Evolutionary conservation across 2,888 invertebrate genomes (phyloP).

Genomic region (Calliphora vomitoria): DNA sequence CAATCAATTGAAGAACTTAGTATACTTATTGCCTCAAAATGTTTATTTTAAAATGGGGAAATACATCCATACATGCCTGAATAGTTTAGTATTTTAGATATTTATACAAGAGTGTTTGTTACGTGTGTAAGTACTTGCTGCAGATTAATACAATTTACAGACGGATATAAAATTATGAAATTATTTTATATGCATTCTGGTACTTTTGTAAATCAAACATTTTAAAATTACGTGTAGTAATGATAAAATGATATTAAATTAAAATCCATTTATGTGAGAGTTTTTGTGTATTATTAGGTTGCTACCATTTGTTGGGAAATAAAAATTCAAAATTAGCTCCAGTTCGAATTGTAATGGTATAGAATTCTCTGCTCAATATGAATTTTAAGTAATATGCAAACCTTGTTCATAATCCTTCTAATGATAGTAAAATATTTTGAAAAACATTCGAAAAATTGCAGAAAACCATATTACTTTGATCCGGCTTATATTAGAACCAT

Average conservation of each 20-base stretch:
- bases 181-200: conserved; percentile 48
- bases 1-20: neutral
- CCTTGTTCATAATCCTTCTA: too few species aligned
- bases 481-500: too few species aligned
- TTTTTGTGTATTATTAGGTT: neutral
- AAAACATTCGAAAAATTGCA: too few species aligned
- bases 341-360: too few species aligned
- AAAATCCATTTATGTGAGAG: conserved; percentile 9
- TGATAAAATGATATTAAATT: conserved; percentile 48
- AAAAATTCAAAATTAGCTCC: too few species aligned
- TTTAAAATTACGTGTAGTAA: conserved; percentile 53
- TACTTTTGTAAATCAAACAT: conserved; percentile 58
- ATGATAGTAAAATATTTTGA: too few species aligned
- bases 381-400: too few species aligned
- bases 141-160: conserved; percentile 47
- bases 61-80: neutral
- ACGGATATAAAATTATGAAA: conserved; percentile 48
- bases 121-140: neutral
- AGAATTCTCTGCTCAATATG: too few species aligned
- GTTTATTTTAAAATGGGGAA: neutral
- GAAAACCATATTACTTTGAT: too few species aligned
- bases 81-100: conserved; percentile 3
- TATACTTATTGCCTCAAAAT: neutral
- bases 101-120: neutral
- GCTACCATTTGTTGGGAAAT: neutral